Evolutionary conservation across 1,140 invertebrate species (phyloP).

Genomic region (Trissolcus basalis): DNA sequence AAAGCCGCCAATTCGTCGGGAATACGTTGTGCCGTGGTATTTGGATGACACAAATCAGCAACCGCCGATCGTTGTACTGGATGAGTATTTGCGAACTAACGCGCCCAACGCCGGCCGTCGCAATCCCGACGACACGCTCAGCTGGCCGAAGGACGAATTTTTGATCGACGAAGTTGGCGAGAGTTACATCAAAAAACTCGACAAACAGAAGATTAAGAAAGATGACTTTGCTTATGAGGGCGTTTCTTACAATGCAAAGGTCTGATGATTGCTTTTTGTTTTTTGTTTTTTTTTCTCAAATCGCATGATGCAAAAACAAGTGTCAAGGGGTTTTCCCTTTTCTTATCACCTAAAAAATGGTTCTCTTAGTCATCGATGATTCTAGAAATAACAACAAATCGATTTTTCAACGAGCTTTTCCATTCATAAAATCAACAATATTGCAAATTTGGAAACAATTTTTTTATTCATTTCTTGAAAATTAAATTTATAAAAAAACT

Average conservation of each 20-base stretch:
- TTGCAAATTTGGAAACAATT: no score
- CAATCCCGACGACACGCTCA: neutral
- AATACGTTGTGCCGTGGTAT: constrained; percentile 62
- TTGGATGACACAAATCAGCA: constrained; percentile 31
- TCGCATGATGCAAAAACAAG: no score
- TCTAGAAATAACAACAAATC: no score
- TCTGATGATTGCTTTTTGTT: no score
- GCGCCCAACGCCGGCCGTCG: neutral
- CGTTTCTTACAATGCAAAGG: constrained; percentile 58
- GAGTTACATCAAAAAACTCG: constrained; percentile 19
- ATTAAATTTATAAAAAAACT: no score
- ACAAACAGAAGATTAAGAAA: constrained; percentile 11
- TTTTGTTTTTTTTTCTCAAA: no score
- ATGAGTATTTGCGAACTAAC: neutral
- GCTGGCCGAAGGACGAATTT: constrained; percentile 34
- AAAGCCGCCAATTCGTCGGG: constrained; percentile 65
- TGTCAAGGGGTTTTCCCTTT: no score
- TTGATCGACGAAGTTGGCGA: neutral
- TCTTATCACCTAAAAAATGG: no score
- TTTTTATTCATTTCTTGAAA: no score
- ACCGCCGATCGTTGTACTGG: constrained; percentile 18
- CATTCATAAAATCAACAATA: no score
- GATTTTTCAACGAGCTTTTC: no score
- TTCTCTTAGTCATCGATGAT: no score
- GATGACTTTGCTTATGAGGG: constrained; percentile 64